These are phyloP conservation scores for Florisuga fusca DNA, from an alignment of 2,797 vertebrate genomes.

Conservation along the genomic window DNA sequence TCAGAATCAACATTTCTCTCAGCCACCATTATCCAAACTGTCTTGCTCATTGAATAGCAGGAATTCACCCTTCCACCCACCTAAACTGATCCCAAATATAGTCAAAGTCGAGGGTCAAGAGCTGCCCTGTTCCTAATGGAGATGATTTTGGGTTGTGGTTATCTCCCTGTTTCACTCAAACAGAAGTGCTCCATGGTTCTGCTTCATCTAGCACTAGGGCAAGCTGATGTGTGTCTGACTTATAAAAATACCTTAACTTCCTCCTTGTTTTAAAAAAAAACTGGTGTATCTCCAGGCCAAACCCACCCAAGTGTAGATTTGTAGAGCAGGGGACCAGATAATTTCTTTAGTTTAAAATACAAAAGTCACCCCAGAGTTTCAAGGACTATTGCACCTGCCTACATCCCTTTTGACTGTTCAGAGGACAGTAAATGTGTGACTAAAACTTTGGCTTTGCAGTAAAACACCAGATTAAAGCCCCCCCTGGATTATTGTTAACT, in stretches of 20 bases:
- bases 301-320: neutral
- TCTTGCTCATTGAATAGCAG: accelerated
- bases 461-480: neutral
- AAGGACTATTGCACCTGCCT: neutral
- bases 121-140: neutral
- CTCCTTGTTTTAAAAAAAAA: neutral
- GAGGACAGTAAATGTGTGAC: neutral
- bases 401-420: neutral
- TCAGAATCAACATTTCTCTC: neutral
- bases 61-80: neutral
- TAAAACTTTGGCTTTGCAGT: neutral
- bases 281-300: neutral
- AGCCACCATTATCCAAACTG: neutral
- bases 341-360: neutral
- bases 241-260: neutral
- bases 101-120: neutral
- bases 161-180: neutral
- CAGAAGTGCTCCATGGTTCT: neutral
- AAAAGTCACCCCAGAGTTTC: neutral
- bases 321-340: neutral
- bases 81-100: neutral
- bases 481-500: neutral
- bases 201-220: neutral
- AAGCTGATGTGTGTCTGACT: neutral
- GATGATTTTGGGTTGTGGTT: neutral